These are phyloP conservation scores for Lepus townsendii DNA, from an alignment of 2,797 vertebrate genomes.

Conservation along the genomic window DNA sequence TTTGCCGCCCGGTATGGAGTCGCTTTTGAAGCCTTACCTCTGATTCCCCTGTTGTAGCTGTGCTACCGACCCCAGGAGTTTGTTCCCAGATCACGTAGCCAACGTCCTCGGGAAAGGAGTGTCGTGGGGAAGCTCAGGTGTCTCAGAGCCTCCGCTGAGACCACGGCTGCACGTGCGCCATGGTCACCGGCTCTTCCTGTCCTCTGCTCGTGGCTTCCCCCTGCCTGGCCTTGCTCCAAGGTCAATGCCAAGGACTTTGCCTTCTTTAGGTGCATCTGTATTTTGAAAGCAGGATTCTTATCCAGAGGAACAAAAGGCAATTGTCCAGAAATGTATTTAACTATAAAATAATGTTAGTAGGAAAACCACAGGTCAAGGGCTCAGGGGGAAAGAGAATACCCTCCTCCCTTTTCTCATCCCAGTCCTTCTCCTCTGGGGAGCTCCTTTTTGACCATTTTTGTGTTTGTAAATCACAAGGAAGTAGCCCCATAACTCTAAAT, in stretches of 20 bases:
- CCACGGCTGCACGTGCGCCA: accelerated
- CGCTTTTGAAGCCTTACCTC: background rate
- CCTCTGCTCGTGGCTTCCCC: background rate
- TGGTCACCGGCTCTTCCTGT: background rate
- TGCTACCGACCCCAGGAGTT: too few species aligned
- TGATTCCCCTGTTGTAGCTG: background rate
- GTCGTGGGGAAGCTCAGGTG: background rate
- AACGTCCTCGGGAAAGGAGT: background rate
- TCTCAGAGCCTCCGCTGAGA: background rate
- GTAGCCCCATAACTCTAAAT: background rate
- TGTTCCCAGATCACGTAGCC: background rate
- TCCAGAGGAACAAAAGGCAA: background rate
- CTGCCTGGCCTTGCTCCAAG: background rate
- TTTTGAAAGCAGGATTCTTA: slow-evolving; percentile 41
- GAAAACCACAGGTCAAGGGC: slow-evolving; percentile 28
- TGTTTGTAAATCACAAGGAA: background rate
- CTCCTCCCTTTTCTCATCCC: background rate
- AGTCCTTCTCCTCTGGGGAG: background rate
- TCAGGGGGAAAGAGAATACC: background rate
- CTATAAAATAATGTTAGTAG: slow-evolving; percentile 2
- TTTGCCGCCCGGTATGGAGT: background rate
- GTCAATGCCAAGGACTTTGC: background rate
- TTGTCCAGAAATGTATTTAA: slow-evolving; percentile 30
- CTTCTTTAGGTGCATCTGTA: background rate
- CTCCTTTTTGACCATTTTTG: background rate